These are phyloP conservation scores for Phyto melanocephala DNA, from an alignment of 2,888 invertebrate genomes.

Conservation along the genomic window DNA sequence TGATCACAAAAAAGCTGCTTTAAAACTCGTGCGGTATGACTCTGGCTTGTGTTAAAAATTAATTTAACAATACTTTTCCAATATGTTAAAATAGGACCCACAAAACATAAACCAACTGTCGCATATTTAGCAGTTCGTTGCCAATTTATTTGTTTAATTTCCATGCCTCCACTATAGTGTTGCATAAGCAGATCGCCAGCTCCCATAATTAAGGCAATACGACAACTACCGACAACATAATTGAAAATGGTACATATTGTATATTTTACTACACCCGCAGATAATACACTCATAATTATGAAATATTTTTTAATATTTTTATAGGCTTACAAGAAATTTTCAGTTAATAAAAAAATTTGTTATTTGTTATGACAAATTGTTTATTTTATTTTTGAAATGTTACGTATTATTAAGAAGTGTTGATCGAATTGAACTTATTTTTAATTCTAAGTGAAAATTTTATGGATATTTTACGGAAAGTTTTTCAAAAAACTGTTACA, in stretches of 20 bases:
- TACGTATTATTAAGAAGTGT: too few relatives aligned
- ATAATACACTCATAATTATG: background rate
- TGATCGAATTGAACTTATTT: too few relatives aligned
- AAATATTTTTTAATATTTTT: background rate
- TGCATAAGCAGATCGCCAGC: slow-evolving; percentile 23
- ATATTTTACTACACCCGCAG: background rate
- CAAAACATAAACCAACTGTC: slow-evolving; percentile 17
- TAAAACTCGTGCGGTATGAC: background rate
- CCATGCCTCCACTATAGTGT: background rate
- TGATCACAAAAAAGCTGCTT: slow-evolving; percentile 14
- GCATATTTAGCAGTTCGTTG: slow-evolving; percentile 2
- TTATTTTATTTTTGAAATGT: too few relatives aligned
- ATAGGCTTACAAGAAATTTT: background rate
- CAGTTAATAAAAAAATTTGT: too few relatives aligned
- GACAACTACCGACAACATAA: background rate
- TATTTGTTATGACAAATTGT: too few relatives aligned
- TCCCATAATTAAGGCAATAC: background rate
- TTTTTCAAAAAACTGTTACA: too few relatives aligned
- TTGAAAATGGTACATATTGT: background rate
- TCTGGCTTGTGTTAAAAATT: background rate
- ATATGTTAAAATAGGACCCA: slow-evolving; percentile 6
- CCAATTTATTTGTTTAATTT: background rate
- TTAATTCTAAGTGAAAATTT: too few relatives aligned
- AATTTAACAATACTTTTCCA: background rate
- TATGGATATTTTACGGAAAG: too few relatives aligned